Percentiles rank a stretch among this genome's conserved stretches.
Conservation (phyloP, 1,140 invertebrate species). For the Mizuhopecten yessoensis region DNA sequence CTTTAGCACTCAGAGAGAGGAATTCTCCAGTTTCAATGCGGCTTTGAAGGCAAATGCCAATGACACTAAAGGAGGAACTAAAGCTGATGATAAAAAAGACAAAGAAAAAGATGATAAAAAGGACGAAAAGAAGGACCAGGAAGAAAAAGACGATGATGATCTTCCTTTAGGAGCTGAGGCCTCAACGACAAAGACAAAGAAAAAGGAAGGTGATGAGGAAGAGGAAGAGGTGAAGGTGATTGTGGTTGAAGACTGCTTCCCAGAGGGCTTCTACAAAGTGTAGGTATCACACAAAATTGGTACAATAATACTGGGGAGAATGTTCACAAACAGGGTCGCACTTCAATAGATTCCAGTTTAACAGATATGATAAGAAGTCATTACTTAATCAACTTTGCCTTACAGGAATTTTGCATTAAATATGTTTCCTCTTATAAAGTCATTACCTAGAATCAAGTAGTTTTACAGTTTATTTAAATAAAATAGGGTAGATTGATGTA, state of each 20-base stretch:
- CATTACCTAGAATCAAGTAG: no score
- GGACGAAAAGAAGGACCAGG: slow-evolving; percentile 43
- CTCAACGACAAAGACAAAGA: slow-evolving; percentile 59
- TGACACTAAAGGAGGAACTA: slow-evolving; percentile 31
- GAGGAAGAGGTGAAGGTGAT: slow-evolving; percentile 64
- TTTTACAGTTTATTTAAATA: no score
- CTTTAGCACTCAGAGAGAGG: slow-evolving; percentile 58
- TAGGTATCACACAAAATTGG: slow-evolving; percentile 49
- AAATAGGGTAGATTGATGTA: no score
- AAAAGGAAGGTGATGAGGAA: slow-evolving; percentile 63
- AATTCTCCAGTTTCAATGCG: slow-evolving; percentile 57
- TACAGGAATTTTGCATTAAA: no score
- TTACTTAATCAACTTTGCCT: no score
- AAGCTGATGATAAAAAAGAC: slow-evolving; percentile 48
- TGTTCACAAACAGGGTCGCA: no score
- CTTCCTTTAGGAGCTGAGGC: slow-evolving; percentile 69
- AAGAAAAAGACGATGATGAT: slow-evolving; percentile 61
- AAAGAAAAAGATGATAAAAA: slow-evolving; percentile 43
- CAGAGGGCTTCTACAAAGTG: slow-evolving; percentile 79
- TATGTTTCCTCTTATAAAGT: no score
- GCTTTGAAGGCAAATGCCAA: slow-evolving; percentile 50
- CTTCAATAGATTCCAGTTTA: no score
- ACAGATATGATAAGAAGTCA: no score
- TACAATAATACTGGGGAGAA: not conserved
- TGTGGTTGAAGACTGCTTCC: slow-evolving; percentile 89